These are phyloP conservation scores for Calameuta idolon DNA, from an alignment of 2,888 invertebrate species.

Conservation along the genomic window DNA sequence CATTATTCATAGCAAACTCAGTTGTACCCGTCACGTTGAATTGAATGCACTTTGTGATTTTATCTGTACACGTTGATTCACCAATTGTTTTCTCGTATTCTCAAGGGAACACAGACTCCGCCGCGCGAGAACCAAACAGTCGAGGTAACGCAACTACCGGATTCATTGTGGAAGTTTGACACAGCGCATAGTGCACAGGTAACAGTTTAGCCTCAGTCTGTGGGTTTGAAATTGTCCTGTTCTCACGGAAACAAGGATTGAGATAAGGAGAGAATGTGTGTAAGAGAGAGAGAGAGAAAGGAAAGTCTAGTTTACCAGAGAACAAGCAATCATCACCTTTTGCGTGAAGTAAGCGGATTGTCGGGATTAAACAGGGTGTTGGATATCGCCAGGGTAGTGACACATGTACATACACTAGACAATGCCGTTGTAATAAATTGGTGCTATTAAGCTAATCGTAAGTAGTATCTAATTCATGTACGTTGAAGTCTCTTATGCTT, in stretches of 20 bases:
- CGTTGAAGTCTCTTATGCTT: background rate
- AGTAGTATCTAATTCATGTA: background rate
- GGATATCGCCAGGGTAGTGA: background rate
- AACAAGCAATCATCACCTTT: background rate
- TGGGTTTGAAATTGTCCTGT: background rate
- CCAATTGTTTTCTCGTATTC: background rate
- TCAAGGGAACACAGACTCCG: background rate
- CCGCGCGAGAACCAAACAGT: background rate
- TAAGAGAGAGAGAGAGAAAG: constrained; percentile 16
- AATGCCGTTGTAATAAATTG: background rate
- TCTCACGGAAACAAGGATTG: background rate
- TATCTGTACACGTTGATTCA: background rate
- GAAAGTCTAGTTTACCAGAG: constrained; percentile 10
- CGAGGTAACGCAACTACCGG: background rate
- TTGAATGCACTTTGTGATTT: background rate
- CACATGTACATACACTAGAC: background rate
- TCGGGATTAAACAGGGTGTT: background rate
- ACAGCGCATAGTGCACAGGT: background rate
- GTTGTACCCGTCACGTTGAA: background rate
- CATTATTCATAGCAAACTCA: background rate
- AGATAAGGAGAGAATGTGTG: background rate
- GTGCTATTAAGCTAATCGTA: background rate
- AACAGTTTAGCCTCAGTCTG: background rate
- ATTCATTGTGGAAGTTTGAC: background rate
- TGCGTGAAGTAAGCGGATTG: background rate